Evolutionary conservation across 1,140 invertebrate species (phyloP).

Genomic region (Phthorimaea operculella): DNA sequence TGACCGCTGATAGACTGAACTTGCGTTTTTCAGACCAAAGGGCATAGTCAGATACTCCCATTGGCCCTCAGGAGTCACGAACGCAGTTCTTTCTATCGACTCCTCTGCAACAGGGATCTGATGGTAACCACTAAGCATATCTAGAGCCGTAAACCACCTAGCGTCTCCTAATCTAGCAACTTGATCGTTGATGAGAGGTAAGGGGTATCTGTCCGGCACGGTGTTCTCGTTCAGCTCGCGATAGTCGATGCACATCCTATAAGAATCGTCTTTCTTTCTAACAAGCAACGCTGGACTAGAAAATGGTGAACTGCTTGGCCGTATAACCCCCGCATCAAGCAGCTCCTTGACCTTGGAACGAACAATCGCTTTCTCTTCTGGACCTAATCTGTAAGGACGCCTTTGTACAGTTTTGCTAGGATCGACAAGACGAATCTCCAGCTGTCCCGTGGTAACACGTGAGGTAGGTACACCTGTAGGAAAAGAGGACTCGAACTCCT

Average conservation of each 20-base stretch:
- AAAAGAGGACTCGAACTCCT: not conserved
- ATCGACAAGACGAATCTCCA: not conserved
- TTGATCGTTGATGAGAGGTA: constrained; percentile 62
- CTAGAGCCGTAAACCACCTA: constrained; percentile 32
- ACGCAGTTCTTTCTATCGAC: constrained; percentile 53
- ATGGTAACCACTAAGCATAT: constrained; percentile 56
- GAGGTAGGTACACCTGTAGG: not conserved
- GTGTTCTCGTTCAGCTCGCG: constrained; percentile 55
- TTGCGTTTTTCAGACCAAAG: constrained; percentile 37
- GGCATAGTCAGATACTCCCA: constrained; percentile 37
- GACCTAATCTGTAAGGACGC: not conserved
- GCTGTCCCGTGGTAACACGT: not conserved
- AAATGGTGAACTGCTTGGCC: not conserved
- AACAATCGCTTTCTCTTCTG: not conserved
- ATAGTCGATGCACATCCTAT: constrained; percentile 21
- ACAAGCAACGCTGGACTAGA: not conserved
- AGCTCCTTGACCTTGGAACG: not conserved
- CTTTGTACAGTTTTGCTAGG: not conserved
- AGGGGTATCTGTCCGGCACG: constrained; percentile 50
- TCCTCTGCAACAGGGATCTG: constrained; percentile 50
- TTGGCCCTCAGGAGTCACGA: constrained; percentile 42
- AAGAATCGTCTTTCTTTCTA: not conserved
- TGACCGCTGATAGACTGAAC: constrained; percentile 27
- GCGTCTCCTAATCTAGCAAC: constrained; percentile 33
- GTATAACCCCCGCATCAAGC: not conserved